Base-by-base conservation (phyloP, 2,888 invertebrate genomes). In the Meiosimyza platycephala region DNA sequence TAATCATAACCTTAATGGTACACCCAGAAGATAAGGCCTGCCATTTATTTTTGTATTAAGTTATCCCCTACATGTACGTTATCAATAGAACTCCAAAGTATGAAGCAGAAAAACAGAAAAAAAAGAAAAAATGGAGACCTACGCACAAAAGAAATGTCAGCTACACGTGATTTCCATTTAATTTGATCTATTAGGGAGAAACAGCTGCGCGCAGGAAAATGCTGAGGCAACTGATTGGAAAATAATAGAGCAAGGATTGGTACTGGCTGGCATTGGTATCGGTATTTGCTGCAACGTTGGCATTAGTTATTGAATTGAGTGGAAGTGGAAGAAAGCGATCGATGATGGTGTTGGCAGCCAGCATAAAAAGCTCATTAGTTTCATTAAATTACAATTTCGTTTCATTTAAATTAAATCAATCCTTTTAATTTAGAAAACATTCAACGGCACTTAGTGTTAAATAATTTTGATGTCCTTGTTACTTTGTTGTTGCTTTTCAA, bases 141-240 rank as follows among this genome's bases (percentile, higher is more conserved):
- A 28, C 47, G 48, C 57, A 72, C 64, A 68, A 54, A 63, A 59
- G 72, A 74, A 64, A 69, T 68, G 71, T 68, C 72, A 72, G 72
- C 67, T 48, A 60, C 74, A 74, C 74, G 72, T 74, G 74, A 74
- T 74, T 64, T 54, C 65, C 72, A 74, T 74, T 74, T 72, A 67
- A 67, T 33, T 69, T 72, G 69, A 74, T 74, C 74, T 69, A 72
- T 74, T 74, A 70, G 54, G 72, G 54, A 55, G 66, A 60, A 72
- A 69, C 74, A 74, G 33, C 72, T 72, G 74, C 68, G 65, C 55
- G 60, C 33, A 59, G 15, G 40, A 15, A 50, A 33, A 48, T 51
- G 52, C 54, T 7, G 63, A 62, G 16, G 50, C 57, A 52, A 55
- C 47, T 67, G 68, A 68, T 68, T 68, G 59, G 7, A 50, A 59